Evolutionary conservation across 2,113 vertebrate species (phyloP), one percentile per base, ranked within the genome.

Genomic region (Ameiurus melas): DNA sequence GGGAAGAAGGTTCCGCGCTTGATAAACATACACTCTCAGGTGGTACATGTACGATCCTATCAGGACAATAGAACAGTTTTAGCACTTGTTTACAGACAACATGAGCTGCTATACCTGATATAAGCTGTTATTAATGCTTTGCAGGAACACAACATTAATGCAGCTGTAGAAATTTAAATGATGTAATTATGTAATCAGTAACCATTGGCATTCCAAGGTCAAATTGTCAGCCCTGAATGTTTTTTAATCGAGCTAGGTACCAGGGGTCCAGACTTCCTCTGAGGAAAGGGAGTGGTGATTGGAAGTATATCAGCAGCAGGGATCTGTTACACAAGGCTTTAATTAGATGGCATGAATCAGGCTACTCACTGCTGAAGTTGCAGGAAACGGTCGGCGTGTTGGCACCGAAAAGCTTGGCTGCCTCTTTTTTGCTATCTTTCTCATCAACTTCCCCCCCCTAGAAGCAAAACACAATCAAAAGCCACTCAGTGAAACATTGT

Each of bases 331-430:
- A 51, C n/a, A 70, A 22, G 33, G 70, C 84, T 92, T 93, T 90
- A 91, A 93, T 94, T 90, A 91, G 64, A 30, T 83, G 83, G 20
- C 36, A 89, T 73, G 68, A 79, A 90, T 92, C 92, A 77, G 62
- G 57, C 84, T 80, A 97, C 98, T 94, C 94, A 99, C 98, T 94
- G 92, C 94, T 95, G 85, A 99, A 99, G 89, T 95, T 93, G 91
- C 98, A 99, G 93, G 98, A 99, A 91, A 99, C 95, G 4, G 97
- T 97, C 39, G 98, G 98, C 1, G 98, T 98, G 93, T 98, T 99
- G 90, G 97, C 98, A 89, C 98, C 98, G 87, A 99, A 99, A 85
- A 96, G 90, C 4, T 93, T 94, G 90, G 96, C 95, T 85, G 96
- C 93, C 5, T 97, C 96, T 84, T 92, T 96, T 91, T 94, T 95